Evolutionary conservation across 2,888 invertebrate genomes (phyloP).

Genomic region (Drosophila sordidula): DNA sequence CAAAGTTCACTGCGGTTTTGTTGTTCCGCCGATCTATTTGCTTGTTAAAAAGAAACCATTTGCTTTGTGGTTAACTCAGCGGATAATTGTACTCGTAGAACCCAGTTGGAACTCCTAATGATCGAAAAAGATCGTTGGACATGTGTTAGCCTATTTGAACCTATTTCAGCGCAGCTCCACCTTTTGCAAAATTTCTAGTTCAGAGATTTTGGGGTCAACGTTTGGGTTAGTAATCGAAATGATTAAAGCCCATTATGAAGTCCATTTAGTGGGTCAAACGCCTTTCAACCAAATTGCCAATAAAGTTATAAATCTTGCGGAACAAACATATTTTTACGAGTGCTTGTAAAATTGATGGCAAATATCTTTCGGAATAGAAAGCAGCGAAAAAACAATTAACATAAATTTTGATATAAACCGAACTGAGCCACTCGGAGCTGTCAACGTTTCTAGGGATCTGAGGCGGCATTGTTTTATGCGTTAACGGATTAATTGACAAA

Average conservation of each 20-base stretch:
- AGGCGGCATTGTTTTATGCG: slow-evolving; percentile 21
- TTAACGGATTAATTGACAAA: slow-evolving; percentile 62
- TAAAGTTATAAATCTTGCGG: slow-evolving; percentile 56
- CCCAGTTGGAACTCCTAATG: slow-evolving; percentile 18
- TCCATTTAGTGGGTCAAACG: slow-evolving; percentile 36
- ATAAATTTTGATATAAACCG: slow-evolving; percentile 54
- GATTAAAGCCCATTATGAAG: slow-evolving; percentile 14
- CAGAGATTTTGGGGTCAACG: slow-evolving; percentile 20
- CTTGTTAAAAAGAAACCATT: slow-evolving; percentile 6
- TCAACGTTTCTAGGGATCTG: slow-evolving; percentile 37
- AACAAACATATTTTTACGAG: slow-evolving; percentile 26
- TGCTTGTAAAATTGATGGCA: slow-evolving; percentile 18
- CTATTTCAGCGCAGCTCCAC: neutral
- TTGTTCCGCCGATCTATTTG: neutral
- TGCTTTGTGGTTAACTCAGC: slow-evolving; percentile 1
- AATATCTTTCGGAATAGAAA: slow-evolving; percentile 57
- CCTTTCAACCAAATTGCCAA: slow-evolving; percentile 39
- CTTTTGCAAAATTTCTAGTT: slow-evolving; percentile 1
- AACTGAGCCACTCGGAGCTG: slow-evolving; percentile 48
- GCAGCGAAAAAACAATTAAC: slow-evolving; percentile 62
- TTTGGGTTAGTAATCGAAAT: slow-evolving; percentile 22
- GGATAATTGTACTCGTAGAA: neutral
- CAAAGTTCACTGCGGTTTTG: neutral
- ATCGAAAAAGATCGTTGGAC: neutral
- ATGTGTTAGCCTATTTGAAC: slow-evolving; percentile 11